Conservation (phyloP, 2,113 vertebrate species). For the Etia nguti region DNA sequence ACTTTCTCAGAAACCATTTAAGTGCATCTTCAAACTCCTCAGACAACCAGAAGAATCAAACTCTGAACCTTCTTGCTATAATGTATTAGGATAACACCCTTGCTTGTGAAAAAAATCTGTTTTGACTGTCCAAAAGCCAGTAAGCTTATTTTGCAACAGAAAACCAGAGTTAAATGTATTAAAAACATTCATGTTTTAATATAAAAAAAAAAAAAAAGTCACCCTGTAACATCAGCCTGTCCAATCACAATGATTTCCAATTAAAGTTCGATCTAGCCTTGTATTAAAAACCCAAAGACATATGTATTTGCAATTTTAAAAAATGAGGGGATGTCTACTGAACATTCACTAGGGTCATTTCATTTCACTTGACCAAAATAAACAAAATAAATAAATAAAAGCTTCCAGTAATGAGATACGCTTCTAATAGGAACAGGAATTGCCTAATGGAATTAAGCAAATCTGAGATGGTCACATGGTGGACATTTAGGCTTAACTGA, state of each 20-base stretch:
- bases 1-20: background rate
- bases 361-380: background rate
- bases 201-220: background rate
- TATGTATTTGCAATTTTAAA: background rate
- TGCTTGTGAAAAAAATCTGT: background rate
- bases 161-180: background rate
- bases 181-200: background rate
- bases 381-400: background rate
- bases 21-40: background rate
- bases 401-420: background rate
- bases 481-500: background rate
- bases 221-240: background rate
- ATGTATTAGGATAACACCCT: background rate
- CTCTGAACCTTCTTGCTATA: background rate
- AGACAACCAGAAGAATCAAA: background rate
- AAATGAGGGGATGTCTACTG: background rate
- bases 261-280: accelerated
- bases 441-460: background rate
- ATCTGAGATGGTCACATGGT: background rate
- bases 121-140: background rate
- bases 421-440: background rate
- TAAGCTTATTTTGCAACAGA: background rate
- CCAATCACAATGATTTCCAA: background rate
- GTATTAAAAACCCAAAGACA: background rate
- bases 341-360: background rate